Evolutionary conservation across 2,888 invertebrate species (phyloP), one percentile per base, ranked within the genome.

Genomic region (Spilosoma lubricipeda): DNA sequence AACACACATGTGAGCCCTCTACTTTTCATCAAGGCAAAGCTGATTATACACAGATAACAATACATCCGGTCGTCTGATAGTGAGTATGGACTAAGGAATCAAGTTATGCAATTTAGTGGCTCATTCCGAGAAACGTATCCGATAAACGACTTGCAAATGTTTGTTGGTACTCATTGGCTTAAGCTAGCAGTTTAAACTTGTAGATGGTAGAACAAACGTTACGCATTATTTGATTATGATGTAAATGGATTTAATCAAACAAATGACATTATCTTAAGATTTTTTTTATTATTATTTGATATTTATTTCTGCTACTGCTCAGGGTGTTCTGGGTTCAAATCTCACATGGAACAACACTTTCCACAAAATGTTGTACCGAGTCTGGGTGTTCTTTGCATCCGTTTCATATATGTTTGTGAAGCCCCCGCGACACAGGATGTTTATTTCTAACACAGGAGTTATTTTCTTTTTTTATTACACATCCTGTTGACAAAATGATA

Each of bases 171-270:
- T 4, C 15, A 30, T 15, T 63, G 30, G 63, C 18, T 30, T 63
- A 30, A 63, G 30, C 8, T 63, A 2, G 4, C 15, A 5, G 13
- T 30, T 63, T 63, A 63, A 30, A 63, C 27, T 30, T 11, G 27
- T 13, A 18, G 1, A 18, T 59, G 56, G 56, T 13, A 56, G 56
- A 11, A 3, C n/a, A 56, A n/a, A 9, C 3, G 56, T 27, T 56
- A 56, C n/a, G 56, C 13, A 13, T 27, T 27, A n/a, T 13, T 59
- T 59, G 33, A 11, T 36, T 64, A 42, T 45, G 39, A 71, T 30
- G 45, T 36, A 71, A 71, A 71, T 64, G 18, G 48, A 11, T 4
- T 52, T 23, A 71, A 27, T 71, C 27, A 71, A 65, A 66, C 33
- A 27, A 59, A 27, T 59, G 0, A 3, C 13, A 52, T 52, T 20